phyloP scores from a whole-genome alignment of 2,113 vertebrate species.

The Crotalus horridus region DNA sequence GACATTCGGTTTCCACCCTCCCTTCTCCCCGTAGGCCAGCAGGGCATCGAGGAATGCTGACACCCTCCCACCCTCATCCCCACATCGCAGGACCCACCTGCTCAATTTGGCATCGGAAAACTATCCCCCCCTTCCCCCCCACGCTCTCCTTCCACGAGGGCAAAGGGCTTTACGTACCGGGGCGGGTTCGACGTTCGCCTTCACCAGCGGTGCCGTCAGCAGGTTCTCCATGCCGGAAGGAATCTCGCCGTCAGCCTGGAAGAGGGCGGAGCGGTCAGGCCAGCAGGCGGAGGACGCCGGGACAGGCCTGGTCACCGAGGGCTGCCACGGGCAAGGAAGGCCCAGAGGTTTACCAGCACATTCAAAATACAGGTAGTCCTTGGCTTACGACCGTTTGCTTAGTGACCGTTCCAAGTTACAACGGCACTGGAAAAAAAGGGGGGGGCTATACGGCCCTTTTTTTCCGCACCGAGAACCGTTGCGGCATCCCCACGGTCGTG shows the following conservation, averaged over 20 bases:
- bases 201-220: constrained; percentile 84
- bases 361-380: neutral
- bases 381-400: neutral
- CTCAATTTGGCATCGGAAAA: neutral
- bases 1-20: too few species aligned
- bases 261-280: fast-evolving
- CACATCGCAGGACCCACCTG: neutral
- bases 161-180: constrained; percentile 64
- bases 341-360: neutral
- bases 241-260: constrained; percentile 68
- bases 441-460: neutral
- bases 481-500: neutral
- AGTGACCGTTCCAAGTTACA: neutral
- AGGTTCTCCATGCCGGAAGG: constrained; percentile 83
- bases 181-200: constrained; percentile 53
- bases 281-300: fast-evolving
- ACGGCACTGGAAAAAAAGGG: neutral
- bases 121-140: neutral
- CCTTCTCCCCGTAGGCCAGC: neutral
- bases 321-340: too few species aligned
- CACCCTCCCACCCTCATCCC: neutral
- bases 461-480: neutral
- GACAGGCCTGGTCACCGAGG: neutral
- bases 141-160: neutral
- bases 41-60: neutral